Evolutionary conservation across 2,797 vertebrate species (phyloP), one percentile per base, ranked within the genome.

Genomic region (Lacerta viridis): DNA sequence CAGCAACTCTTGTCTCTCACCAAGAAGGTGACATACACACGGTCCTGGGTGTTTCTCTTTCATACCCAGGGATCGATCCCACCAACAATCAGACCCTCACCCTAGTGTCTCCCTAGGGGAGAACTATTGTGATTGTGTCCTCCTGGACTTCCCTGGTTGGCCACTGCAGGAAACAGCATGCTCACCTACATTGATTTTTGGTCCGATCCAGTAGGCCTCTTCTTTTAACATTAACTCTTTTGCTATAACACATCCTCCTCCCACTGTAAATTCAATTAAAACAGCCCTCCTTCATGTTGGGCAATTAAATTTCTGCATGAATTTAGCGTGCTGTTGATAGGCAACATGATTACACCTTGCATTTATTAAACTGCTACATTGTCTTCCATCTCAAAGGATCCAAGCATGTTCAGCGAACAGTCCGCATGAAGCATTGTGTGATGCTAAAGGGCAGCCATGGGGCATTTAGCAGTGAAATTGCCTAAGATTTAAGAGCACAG

Each of bases 341-440:
- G 81, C 88, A 87, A 90, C 91, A 88, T 90, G 76, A 89, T 88
- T 90, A 92, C 91, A 88, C 86, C 91, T 93, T 91, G 43, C 39
- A 84, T 92, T 93, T 86, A 90, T 83, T 43, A 50, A 78, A 39
- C 43, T 6, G 36, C 39, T 43, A n/a, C 9, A 43, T 77, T 91
- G 77, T 46, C 89, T 91, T 90, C 86, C 69, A 59, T 78, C 79
- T 89, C 36, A 74, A 55, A 87, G 41, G 64, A 82, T 90, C 81
- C 80, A 90, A 86, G 87, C 23, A 66, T 82, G 82, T 29, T 89
- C 94, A 93, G 84, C 43, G 75, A 91, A 86, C 83, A 29, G 90
- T 77, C 55, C 23, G 74, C 41, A 27, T 41, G 55, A 81, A 77
- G 87, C 88, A 64, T 50, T 43, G 20, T 27, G 43, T 33, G 75